A percentile compares a stretch with the other conserved stretches of the same genome.
Conservation (phyloP, 2,797 vertebrate genomes). For the Arctocebus calabarensis region DNA sequence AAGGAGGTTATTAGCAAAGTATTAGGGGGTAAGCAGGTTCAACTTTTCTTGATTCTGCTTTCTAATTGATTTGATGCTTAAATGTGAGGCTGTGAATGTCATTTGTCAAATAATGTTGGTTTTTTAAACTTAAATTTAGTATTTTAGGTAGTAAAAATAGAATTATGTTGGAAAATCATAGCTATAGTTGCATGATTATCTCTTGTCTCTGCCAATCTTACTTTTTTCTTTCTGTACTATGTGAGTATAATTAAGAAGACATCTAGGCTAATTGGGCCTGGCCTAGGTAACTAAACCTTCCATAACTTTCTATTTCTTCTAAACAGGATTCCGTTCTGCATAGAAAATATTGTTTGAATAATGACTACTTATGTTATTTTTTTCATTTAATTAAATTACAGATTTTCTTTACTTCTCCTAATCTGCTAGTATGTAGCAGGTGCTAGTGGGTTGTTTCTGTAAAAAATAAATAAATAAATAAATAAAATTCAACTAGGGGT, state of each 20-base stretch:
- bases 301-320: background rate
- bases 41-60: background rate
- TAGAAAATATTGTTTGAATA: background rate
- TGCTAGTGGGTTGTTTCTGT: background rate
- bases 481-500: background rate
- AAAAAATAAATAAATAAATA: background rate
- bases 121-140: slow-evolving; percentile 35
- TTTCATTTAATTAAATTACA: slow-evolving; percentile 21
- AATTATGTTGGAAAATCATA: slow-evolving; percentile 1
- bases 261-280: background rate
- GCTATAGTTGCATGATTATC: background rate
- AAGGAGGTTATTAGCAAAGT: slow-evolving; percentile 23
- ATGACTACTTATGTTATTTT: background rate
- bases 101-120: background rate
- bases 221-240: background rate
- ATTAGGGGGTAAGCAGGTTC: background rate
- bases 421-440: background rate
- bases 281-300: background rate
- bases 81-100: background rate
- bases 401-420: background rate
- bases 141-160: background rate
- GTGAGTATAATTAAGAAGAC: background rate
- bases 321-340: background rate
- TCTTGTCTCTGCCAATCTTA: background rate
- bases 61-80: slow-evolving; percentile 6